Evolutionary conservation across 2,113 vertebrate species (phyloP), one percentile per base, ranked within the genome.

Genomic region (Campylomormyrus numenius): DNA sequence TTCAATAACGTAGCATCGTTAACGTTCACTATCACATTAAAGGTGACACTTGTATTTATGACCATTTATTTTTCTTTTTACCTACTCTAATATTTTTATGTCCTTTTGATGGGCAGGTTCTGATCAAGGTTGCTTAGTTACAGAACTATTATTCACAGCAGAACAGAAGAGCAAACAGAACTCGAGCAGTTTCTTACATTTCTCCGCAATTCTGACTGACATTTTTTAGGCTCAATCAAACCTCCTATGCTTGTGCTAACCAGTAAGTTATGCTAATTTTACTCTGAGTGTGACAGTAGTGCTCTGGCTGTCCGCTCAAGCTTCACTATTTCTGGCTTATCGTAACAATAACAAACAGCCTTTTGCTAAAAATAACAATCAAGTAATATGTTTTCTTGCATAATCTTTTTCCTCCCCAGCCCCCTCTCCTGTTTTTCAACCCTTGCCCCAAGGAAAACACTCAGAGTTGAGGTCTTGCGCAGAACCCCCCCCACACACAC

Each of bases 301-400:
- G 0, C 50, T 52, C 2, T 56, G 24, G 17, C 31, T 52, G 27
- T 87, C 0, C 46, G 4, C 24, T 35, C n/a, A 9, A 56, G n/a
- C 50, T 56, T 83, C n/a, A 19, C 48, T 45, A 85, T 53, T 83
- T 84, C 89, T 83, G 31, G 50, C 31, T 89, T 39, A n/a, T 42
- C 77, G 24, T 21, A 84, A 52, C 31, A 39, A 89, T 45, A 42
- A 53, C 50, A 52, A 21, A 49, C 48, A 13, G 31, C 27, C 17
- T 48, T 56, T 53, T 15, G 50, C 85, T 87, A 53, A 87, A 87
- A 52, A 53, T 87, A 87, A 86, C 48, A 86, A 48, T 86, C n/a
- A 7, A 80, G 74, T 42, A 80, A 80, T 80, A 80, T 80, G 74
- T 35, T 80, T 80, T 2, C 74, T 80, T 39, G 74, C 35, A 19